Percentiles rank a stretch among this genome's conserved stretches.
phyloP scores from a whole-genome alignment of 1,140 invertebrate species.

The Ceratitis capitata region DNA sequence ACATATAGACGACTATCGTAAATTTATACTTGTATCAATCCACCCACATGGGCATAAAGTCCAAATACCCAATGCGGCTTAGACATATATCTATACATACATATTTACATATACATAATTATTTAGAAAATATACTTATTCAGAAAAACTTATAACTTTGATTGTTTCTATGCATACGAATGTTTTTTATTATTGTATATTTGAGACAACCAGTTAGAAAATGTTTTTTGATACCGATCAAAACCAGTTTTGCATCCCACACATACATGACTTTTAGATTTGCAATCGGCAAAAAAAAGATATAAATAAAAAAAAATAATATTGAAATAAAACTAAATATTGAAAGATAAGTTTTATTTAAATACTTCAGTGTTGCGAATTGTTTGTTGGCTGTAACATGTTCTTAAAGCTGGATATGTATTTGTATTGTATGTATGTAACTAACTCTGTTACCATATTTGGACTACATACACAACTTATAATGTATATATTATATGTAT shows the following conservation, averaged over 20 bases:
- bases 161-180: background rate
- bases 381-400: constrained; percentile 6
- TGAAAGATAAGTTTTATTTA: constrained; percentile 15
- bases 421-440: background rate
- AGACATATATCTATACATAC: background rate
- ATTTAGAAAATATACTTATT: no score
- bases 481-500: background rate
- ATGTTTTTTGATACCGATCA: background rate
- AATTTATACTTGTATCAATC: background rate
- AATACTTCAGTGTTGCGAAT: constrained; percentile 6
- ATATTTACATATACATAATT: background rate
- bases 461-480: background rate
- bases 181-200: no score
- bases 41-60: background rate
- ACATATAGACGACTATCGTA: no score
- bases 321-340: background rate
- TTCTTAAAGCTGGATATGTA: background rate
- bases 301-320: no score
- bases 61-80: background rate
- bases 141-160: background rate
- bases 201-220: constrained; percentile 26
- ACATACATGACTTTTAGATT: constrained; percentile 2
- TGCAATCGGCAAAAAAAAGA: background rate
- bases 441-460: no score
- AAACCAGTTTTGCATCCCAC: constrained; percentile 27